Base-by-base conservation (phyloP, 2,888 invertebrate species). In the Helleia helle region DNA sequence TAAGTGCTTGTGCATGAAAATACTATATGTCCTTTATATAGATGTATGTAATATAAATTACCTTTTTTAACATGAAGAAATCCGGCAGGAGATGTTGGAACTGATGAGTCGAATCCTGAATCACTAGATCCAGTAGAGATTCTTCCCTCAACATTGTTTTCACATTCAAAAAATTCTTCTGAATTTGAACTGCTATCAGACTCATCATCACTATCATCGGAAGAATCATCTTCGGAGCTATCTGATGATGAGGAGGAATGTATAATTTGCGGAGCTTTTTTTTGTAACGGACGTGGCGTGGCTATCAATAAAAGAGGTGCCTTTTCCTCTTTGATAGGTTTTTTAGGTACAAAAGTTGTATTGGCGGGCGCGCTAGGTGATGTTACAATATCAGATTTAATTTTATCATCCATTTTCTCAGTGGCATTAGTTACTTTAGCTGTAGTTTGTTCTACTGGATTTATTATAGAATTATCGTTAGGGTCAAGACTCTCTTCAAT, bases 121-220 rank as follows among this genome's bases (percentile, higher is more conserved):
- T 94, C 94, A 71, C 92, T 92, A 57, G 93, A 93, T 58, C 92
- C 91, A 47, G 92, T 93, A 42, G 91, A 91, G 36, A 86, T 87
- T 60, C 89, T 84, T 72, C 87, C 87, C 41, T 87, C 88, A 9
- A 77, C 71, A 50, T 80, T 84, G 39, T 66, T 76, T 58, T 84
- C 84, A 57, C 83, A 77, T 53, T 84, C 85, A 41, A 61, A 77
- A 56, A 77, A 85, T 53, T 85, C 83, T 3, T 64, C 58, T 9
- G 80, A 81, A 44, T 56, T 71, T 59, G 75, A 79, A 59, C 83
- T 84, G 6, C 67, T 54, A 8, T 71, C 72, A n/a, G 76, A 71
- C 56, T 76, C 80, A 39, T 80, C 76, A 36, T 70, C 58, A 46
- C 71, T 62, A 38, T 86, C 86, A 31, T 71, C 73, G 9, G 86